phyloP scores from a whole-genome alignment of 2,888 invertebrate genomes.

The Tricholauxania praeusta region DNA sequence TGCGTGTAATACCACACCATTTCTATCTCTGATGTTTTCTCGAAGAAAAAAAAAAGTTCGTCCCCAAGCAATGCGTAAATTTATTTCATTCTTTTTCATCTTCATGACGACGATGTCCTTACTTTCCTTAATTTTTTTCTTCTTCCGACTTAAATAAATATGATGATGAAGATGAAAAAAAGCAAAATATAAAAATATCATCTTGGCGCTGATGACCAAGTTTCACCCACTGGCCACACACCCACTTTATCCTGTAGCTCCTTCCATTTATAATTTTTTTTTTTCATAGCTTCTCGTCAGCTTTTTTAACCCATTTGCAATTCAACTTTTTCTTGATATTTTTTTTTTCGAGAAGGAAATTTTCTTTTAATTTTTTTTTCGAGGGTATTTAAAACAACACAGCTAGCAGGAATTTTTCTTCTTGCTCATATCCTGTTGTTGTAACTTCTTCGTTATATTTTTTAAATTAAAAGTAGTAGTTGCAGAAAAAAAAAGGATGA shows the following conservation, averaged over 20 bases:
- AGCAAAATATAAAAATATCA: constrained; percentile 6
- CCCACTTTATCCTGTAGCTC: not conserved
- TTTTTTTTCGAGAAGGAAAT: constrained; percentile 51
- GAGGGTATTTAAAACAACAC: constrained; percentile 30
- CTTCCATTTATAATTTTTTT: not conserved
- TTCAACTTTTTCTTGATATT: constrained; percentile 39
- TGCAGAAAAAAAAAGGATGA: constrained; percentile 48
- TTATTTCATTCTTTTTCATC: constrained; percentile 4
- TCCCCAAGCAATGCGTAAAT: constrained; percentile 18
- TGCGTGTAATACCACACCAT: no score
- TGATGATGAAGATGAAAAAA: not conserved
- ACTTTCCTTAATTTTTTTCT: not conserved
- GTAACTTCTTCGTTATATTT: constrained; percentile 35
- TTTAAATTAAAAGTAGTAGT: constrained; percentile 61
- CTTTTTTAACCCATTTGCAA: constrained; percentile 26
- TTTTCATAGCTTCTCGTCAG: not conserved
- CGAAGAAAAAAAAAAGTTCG: not conserved
- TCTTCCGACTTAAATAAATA: not conserved
- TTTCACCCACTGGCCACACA: not conserved
- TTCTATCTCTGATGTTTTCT: not conserved
- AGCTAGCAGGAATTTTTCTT: constrained; percentile 21
- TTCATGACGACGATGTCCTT: not conserved
- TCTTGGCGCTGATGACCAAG: constrained; percentile 21
- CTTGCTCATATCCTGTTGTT: constrained; percentile 21
- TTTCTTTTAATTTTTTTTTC: constrained; percentile 58